Conservation (phyloP, 2,113 vertebrate genomes). For the Hyperopisus bebe region DNA sequence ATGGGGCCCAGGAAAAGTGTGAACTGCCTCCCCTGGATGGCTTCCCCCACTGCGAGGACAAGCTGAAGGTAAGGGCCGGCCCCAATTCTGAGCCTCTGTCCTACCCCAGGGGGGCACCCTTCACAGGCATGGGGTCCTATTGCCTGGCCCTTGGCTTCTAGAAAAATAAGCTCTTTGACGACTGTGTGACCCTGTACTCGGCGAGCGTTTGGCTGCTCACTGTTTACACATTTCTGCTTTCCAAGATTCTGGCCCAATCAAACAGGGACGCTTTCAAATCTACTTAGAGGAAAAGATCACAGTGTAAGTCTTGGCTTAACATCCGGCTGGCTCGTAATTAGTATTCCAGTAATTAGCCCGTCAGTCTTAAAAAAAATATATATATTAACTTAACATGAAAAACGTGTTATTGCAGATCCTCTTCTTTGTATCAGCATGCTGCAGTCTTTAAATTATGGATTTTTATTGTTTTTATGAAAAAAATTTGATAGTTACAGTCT, state of each 20-base stretch:
- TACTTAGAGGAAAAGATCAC: not conserved
- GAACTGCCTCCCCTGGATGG: constrained; percentile 18
- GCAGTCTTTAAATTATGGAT: not conserved
- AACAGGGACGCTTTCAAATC: not conserved
- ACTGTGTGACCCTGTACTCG: not conserved
- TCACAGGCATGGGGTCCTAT: not conserved
- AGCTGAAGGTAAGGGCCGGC: not conserved
- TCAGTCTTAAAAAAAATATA: not conserved
- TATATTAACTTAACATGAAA: not conserved
- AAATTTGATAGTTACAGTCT: not conserved
- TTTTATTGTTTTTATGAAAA: not conserved
- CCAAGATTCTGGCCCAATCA: not conserved
- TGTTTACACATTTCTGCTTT: not conserved
- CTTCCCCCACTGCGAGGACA: constrained; percentile 19
- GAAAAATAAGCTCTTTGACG: not conserved
- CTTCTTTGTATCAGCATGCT: not conserved
- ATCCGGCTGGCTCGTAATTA: not conserved
- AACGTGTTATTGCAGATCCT: not conserved
- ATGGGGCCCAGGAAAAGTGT: constrained; percentile 24
- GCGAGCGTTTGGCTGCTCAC: not conserved
- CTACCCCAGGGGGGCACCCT: not conserved
- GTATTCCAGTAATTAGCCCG: not conserved
- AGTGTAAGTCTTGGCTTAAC: not conserved
- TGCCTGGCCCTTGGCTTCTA: not conserved
- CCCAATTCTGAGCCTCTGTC: not conserved